Base-by-base conservation (phyloP, 2,113 vertebrate genomes). In the Ploceus nigricollis region DNA sequence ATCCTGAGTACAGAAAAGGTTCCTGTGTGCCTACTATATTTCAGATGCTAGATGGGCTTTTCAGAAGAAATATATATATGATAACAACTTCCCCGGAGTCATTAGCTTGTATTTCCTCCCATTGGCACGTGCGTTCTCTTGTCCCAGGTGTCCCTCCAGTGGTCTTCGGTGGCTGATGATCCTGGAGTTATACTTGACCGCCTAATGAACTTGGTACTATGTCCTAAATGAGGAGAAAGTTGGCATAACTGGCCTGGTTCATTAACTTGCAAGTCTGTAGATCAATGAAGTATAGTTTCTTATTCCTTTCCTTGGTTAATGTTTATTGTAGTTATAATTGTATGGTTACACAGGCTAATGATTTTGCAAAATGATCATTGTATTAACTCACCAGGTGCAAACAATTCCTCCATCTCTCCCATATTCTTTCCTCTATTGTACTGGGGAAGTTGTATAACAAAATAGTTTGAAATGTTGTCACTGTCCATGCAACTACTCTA, bases 121-220 rank as follows among this genome's bases (percentile, higher is more conserved):
- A 44, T 1, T 44, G 24, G 33, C 4, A 4, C 23, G 3, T 7
- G 30, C 0, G 0, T 39, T 47, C 17, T 54, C 27, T 53, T 53
- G 24, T 54, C 20, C 24, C 24, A 17, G 9, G 6, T 31, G 20
- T 68, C 9, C n/a, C 10, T 40, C 45, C 70, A 19, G 45, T n/a
- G 77, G 33, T 89, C 53, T 76, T 40, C 1, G 0, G 24, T 40
- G n/a, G 7, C 54, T 53, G 14, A 22, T 24, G 24, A 54, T 60
- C n/a, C 40, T 47, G 20, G 53, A 53, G 53, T 54, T 68, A 35
- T 25, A 40, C 25, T 60, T 75, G n/a, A 68, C 53, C 2, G 4
- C 30, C 21, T 75, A 10, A 68, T 28, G 72, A 60, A 87, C 45
- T 42, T 50, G 20, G 20, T 40, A 35, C 19, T 35, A 35, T 1